Evolutionary conservation across 2,888 invertebrate species (phyloP).

Genomic region (Xylota segnis): DNA sequence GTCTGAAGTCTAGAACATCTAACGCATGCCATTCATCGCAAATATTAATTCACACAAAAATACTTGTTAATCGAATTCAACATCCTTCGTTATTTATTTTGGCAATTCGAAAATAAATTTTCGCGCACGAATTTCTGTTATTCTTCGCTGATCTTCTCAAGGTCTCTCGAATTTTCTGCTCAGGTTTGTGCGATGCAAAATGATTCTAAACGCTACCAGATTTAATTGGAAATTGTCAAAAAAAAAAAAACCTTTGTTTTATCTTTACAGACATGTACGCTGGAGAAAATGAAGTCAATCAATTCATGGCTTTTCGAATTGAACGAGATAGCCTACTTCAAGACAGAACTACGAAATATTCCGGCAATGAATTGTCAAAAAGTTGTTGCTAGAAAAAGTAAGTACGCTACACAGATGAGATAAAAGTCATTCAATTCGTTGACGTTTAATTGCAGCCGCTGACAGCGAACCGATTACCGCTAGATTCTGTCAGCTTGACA

Average conservation of each 20-base stretch:
- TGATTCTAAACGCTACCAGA: background rate
- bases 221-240: slow-evolving; percentile 10
- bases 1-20: background rate
- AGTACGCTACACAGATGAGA: slow-evolving; percentile 70
- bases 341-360: slow-evolving; percentile 80
- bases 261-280: slow-evolving; percentile 81
- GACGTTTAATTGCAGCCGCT: slow-evolving; percentile 13
- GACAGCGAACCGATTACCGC: slow-evolving; percentile 80
- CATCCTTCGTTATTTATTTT: background rate
- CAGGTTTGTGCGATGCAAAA: background rate
- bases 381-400: slow-evolving; percentile 83
- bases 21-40: background rate
- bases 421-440: background rate
- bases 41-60: slow-evolving; percentile 3
- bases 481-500: slow-evolving; percentile 83
- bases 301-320: slow-evolving; percentile 83
- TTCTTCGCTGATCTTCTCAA: slow-evolving; percentile 13
- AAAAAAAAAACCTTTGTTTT: background rate
- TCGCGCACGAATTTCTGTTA: slow-evolving; percentile 6
- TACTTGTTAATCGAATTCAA: slow-evolving; percentile 36
- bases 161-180: background rate
- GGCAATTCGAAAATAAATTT: slow-evolving; percentile 1
- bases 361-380: slow-evolving; percentile 84
- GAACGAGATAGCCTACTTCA: slow-evolving; percentile 84
- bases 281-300: slow-evolving; percentile 82